phyloP scores from a whole-genome alignment of 2,888 invertebrate species.

The Drosophila subquinaria region DNA sequence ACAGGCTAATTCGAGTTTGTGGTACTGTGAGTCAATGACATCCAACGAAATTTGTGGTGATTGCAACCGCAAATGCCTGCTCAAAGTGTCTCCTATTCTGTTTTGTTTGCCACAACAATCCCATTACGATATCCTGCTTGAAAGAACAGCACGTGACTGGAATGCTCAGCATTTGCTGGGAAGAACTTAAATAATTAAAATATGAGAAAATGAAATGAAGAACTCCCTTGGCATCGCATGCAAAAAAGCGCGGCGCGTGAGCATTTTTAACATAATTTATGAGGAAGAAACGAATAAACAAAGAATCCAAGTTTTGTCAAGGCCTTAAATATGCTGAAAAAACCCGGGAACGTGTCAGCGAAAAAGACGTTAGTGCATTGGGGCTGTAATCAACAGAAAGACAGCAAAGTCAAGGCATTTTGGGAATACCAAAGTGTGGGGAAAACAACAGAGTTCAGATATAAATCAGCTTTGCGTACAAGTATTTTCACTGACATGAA shows the following conservation, averaged over 20 bases:
- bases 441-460: constrained; percentile 27
- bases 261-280: constrained; percentile 48
- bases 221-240: constrained; percentile 26
- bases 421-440: constrained; percentile 23
- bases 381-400: constrained; percentile 19
- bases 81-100: neutral
- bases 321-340: constrained; percentile 24
- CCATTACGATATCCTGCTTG: constrained; percentile 24
- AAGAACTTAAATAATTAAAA: constrained; percentile 58
- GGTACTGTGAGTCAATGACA: neutral
- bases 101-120: constrained; percentile 1
- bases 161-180: constrained; percentile 15
- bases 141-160: constrained; percentile 34
- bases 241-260: constrained; percentile 30
- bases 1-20: neutral
- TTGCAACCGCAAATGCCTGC: neutral
- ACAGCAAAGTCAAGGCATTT: constrained; percentile 8
- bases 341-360: constrained; percentile 31
- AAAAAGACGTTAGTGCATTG: constrained; percentile 12
- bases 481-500: constrained; percentile 28
- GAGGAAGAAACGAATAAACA: constrained; percentile 33
- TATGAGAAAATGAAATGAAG: constrained; percentile 21
- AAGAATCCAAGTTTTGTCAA: constrained; percentile 29
- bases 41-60: constrained; percentile 3
- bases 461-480: constrained; percentile 65